Evolutionary conservation across 1,140 invertebrate species (phyloP), one percentile per base, ranked within the genome.

Genomic region (Phthorimaea operculella): DNA sequence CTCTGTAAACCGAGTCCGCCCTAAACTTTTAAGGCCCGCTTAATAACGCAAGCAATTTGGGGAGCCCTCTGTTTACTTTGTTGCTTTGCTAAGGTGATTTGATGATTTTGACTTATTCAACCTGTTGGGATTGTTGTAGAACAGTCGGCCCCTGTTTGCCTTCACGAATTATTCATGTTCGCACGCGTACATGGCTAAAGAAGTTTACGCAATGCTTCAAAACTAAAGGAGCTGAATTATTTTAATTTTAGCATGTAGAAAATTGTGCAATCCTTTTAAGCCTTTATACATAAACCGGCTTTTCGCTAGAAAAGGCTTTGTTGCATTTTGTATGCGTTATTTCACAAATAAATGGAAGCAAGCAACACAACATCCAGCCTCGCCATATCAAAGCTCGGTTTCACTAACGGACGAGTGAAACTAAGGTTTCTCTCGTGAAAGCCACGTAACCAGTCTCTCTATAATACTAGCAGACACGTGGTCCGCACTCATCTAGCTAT

Each of bases 51-150:
- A 77, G 76, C 75, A 79, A 79, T 83, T 81, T 79, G 71, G 57
- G 74, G 81, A 72, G 66, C 73, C 73, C 72, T 70, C 67, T 83
- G 73, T 81, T 84, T 84, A 64, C 74, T 70, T 73, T 72, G 71
- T 79, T 73, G 70, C 66, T 78, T 77, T 71, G 68, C 68, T 69
- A 64, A 77, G 75, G 72, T 79, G 76, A 83, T 84, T 84, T 82
- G 79, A 82, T 84, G 78, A 84, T 81, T 83, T 77, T 77, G 75
- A 82, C 77, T 82, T 74, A 80, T 80, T 81, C 67, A 76, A 74
- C 62, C 72, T 67, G 62, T 64, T 59, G 60, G 67, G 59, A 68
- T 66, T 74, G 63, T 68, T 60, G 55, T 51, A 17, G 57, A 57
- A 53, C 51, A 42, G 57, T 54, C 42, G 49, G 54, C 52, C 52